Evolutionary conservation across 2,888 invertebrate species (phyloP), one percentile per base, ranked within the genome.

Genomic region (Hirtodrosophila trivittata): DNA sequence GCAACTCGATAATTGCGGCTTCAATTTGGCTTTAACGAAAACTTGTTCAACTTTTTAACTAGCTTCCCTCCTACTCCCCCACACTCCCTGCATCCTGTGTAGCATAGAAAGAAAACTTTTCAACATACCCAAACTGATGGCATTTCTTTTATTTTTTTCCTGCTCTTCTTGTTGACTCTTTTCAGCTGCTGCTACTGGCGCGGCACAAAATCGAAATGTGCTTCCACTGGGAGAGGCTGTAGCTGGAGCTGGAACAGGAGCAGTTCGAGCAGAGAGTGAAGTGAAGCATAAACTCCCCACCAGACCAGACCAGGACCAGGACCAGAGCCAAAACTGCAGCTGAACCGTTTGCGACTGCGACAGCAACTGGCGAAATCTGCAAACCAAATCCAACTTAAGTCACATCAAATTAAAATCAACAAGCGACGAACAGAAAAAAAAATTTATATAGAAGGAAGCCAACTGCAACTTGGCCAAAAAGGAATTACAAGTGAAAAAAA

Each of bases 361-460:
- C 62, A 35, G 67, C 52, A 25, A 69, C 66, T 70, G 57, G 63
- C 39, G 37, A 75, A 82, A 75, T 82, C 83, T 82, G 83, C 76
- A 77, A 77, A 60, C 85, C 75, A 85, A 85, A 82, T 85, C 77
- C 84, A 86, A 86, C 84, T 82, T 82, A 82, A 86, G 84, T 83
- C 86, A 83, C 84, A 83, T 83, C 84, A 83, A 83, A 83, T 83
- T 83, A 83, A 86, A 83, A 83, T 83, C 86, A 83, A 83, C 82
- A 83, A 85, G 77, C 83, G 63, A 33, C 76, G 71, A 63, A 63
- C 30, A 45, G 25, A 62, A 42, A 39, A 54, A 50, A 59, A 42
- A 49, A 52, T 9, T 3, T 28, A 28, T 9, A 28, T 7, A 41
- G 8, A 26, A 49, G 6, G 38, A 28, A 54, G 62, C 38, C 26